phyloP scores from a whole-genome alignment of 1,140 invertebrate species.

The Pinna nobilis region DNA sequence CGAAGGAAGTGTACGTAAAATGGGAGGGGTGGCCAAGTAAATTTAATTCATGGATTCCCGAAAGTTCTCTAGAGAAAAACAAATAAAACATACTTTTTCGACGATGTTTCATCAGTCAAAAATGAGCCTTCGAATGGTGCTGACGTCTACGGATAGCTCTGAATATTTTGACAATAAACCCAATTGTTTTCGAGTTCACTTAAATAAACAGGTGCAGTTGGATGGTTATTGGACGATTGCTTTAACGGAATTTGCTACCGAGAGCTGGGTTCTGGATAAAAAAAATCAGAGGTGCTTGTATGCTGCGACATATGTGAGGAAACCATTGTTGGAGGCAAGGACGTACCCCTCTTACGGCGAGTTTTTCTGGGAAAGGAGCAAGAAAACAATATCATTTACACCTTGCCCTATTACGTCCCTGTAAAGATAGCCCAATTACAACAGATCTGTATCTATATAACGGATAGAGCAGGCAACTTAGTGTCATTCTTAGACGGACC shows the following conservation, averaged over 20 bases:
- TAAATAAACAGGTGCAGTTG: constrained; percentile 18
- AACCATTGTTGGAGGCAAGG: constrained; percentile 10
- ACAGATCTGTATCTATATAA: constrained; percentile 23
- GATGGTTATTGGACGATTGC: constrained; percentile 26
- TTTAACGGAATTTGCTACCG: constrained; percentile 10
- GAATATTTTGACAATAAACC: constrained; percentile 18
- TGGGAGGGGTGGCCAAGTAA: constrained; percentile 38
- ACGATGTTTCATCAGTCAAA: background rate
- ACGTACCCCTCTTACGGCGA: constrained; percentile 3
- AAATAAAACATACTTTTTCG: background rate
- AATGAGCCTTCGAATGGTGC: constrained; percentile 30
- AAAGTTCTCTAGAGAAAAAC: background rate
- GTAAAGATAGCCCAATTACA: background rate
- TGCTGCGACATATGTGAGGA: constrained; percentile 17
- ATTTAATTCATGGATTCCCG: constrained; percentile 41
- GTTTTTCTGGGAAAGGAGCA: background rate
- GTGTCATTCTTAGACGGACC: constrained; percentile 10
- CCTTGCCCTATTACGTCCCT: constrained; percentile 15
- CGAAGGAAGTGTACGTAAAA: constrained; percentile 29
- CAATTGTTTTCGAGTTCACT: constrained; percentile 14
- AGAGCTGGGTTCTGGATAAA: background rate
- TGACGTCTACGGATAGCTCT: constrained; percentile 17
- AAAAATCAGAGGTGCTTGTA: constrained; percentile 1
- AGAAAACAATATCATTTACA: background rate
- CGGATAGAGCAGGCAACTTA: background rate